Evolutionary conservation across 2,113 vertebrate genomes (phyloP).

Genomic region (Aleadryas rufinucha): DNA sequence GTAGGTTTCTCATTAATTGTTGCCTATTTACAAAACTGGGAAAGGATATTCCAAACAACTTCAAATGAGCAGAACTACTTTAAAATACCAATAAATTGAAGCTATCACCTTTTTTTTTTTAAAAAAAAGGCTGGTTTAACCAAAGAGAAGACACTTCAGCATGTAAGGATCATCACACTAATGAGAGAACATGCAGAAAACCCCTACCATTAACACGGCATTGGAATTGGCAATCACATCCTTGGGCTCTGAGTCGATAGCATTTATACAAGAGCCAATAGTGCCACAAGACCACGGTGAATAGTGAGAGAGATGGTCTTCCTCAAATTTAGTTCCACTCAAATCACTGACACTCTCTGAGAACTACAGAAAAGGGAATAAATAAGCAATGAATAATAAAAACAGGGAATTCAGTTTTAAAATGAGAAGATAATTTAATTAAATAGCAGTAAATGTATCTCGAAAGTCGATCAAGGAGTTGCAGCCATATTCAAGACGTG

Average conservation of each 20-base stretch:
- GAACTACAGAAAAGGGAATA: conserved; percentile 71
- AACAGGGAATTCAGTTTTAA: neutral
- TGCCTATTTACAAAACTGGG: neutral
- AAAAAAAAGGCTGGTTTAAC: neutral
- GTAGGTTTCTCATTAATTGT: neutral
- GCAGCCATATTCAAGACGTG: neutral
- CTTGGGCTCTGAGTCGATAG: conserved; percentile 87
- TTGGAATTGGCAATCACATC: conserved; percentile 82
- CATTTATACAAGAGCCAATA: conserved; percentile 86
- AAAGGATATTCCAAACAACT: neutral
- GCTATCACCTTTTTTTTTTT: neutral
- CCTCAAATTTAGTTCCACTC: conserved; percentile 84
- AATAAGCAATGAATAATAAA: conserved; percentile 10
- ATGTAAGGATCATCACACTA: conserved; percentile 12
- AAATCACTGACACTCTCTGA: conserved; percentile 81
- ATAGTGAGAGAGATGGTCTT: conserved; percentile 87
- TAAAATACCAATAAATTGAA: neutral
- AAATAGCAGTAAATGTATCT: neutral
- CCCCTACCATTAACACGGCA: conserved; percentile 85
- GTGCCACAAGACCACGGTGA: conserved; percentile 94
- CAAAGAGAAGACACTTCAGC: conserved; percentile 30
- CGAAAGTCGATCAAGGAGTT: neutral
- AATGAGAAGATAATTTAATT: neutral
- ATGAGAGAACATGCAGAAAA: conserved; percentile 39
- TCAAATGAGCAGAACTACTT: neutral